These are phyloP conservation scores for Thaleichthys pacificus DNA, from an alignment of 2,797 vertebrate species.

Conservation along the genomic window DNA sequence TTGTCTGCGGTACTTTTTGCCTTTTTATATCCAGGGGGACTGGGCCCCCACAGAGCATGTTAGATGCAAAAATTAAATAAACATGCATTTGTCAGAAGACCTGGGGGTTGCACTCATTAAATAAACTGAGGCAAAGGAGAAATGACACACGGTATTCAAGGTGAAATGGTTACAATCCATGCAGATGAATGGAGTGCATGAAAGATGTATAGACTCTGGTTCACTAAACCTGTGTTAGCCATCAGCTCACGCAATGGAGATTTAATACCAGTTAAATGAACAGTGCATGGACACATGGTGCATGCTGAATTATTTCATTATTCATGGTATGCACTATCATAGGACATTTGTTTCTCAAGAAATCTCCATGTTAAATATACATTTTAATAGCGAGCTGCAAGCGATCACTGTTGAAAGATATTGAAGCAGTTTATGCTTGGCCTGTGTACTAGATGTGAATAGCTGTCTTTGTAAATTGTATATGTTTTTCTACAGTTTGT, in stretches of 20 bases:
- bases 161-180: no score
- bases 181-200: no score
- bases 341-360: slow-evolving; percentile 6
- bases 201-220: neutral
- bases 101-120: no score
- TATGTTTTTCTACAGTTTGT: neutral
- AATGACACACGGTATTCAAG: no score
- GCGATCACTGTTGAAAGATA: neutral
- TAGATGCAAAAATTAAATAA: no score
- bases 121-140: no score
- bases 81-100: no score
- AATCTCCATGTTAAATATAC: slow-evolving; percentile 16
- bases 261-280: neutral
- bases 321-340: slow-evolving; percentile 11
- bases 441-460: no score
- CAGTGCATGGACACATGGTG: slow-evolving; percentile 14
- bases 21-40: neutral
- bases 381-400: slow-evolving; percentile 5
- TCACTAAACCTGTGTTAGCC: neutral
- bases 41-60: neutral
- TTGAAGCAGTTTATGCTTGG: neutral
- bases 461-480: neutral
- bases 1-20: neutral
- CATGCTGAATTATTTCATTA: slow-evolving; percentile 8
- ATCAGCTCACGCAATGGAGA: neutral